These are phyloP conservation scores for Drosophila rubida DNA, from an alignment of 2,888 invertebrate genomes.

Conservation along the genomic window DNA sequence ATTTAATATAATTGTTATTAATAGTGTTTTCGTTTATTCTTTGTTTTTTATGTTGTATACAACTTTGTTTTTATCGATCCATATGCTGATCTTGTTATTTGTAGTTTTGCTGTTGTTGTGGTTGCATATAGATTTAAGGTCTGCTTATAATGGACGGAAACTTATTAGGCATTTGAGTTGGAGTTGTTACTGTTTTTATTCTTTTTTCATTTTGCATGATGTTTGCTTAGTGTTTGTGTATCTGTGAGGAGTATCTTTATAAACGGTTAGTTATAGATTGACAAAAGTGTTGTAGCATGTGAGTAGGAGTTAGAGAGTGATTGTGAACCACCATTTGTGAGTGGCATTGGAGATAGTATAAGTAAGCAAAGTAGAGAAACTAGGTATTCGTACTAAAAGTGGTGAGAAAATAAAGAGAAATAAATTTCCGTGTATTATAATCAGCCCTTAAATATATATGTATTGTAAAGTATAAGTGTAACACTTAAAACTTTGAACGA, in stretches of 20 bases:
- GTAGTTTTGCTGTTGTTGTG: conserved; percentile 32
- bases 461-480: conserved; percentile 44
- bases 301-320: conserved; percentile 39
- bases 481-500: conserved; percentile 55
- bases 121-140: conserved; percentile 84
- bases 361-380: conserved; percentile 14
- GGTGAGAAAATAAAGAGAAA: conserved; percentile 35
- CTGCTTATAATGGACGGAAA: conserved; percentile 85
- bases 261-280: conserved; percentile 44
- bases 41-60: conserved; percentile 43
- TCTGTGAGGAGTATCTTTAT: conserved; percentile 58
- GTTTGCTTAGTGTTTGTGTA: conserved; percentile 38
- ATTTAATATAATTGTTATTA: conserved; percentile 47
- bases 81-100: conserved; percentile 42
- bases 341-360: conserved; percentile 20
- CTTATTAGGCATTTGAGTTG: conserved; percentile 83
- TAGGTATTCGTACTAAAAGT: not conserved
- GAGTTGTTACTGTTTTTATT: conserved; percentile 45
- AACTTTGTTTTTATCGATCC: conserved; percentile 60
- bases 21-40: conserved; percentile 32
- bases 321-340: conserved; percentile 23
- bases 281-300: conserved; percentile 30
- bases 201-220: conserved; percentile 25
- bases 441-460: conserved; percentile 84
- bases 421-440: conserved; percentile 85